Evolutionary conservation across 2,113 vertebrate species (phyloP), one percentile per base, ranked within the genome.

Genomic region (Python bivittatus): DNA sequence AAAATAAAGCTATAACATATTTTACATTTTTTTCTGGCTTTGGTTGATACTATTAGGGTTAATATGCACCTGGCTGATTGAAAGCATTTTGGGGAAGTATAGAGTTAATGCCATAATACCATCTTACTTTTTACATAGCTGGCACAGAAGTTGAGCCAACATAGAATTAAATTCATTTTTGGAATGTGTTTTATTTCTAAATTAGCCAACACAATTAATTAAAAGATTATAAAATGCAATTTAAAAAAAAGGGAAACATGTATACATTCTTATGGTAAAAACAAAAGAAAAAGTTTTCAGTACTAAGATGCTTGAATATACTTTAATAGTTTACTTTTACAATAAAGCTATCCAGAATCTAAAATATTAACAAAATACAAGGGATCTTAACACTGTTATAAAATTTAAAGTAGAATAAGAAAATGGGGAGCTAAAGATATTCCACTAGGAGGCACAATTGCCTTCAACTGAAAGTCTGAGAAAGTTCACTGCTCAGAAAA

Each of bases 391-490:
- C 27, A 87, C 88, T 57, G 48, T 57, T 72, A 91, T 54, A 93
- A 91, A 93, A 91, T 86, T 68, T 10, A 89, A 89, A 83, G 2
- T 88, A 93, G 54, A 92, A 94, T 22, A 15, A 90, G 27, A 93
- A 94, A 93, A 10, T 0, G 57, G 88, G 25, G 88, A 83, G 92
- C 94, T 94, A 93, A 93, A 93, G 91, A 92, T 23, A 95, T 92
- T n/a, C 96, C 95, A 96, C 93, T 95, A 96, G 95, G 93, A 97
- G 95, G 94, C 94, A 97, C 94, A 95, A 94, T 92, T 64, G 89
- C 52, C 2, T 84, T 95, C 60, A 2, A 94, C 91, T 58, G 25
- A 53, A 91, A 93, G 6, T 44, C 38, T 92, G 88, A 33, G 84
- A 52, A 94, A 6, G 89, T 52, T 92, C 88, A n/a, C 13, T 92